Percentiles rank a stretch among this genome's conserved stretches.
These are phyloP conservation scores for Loriculus beryllinus DNA, from an alignment of 2,797 vertebrate genomes.

Conservation along the genomic window DNA sequence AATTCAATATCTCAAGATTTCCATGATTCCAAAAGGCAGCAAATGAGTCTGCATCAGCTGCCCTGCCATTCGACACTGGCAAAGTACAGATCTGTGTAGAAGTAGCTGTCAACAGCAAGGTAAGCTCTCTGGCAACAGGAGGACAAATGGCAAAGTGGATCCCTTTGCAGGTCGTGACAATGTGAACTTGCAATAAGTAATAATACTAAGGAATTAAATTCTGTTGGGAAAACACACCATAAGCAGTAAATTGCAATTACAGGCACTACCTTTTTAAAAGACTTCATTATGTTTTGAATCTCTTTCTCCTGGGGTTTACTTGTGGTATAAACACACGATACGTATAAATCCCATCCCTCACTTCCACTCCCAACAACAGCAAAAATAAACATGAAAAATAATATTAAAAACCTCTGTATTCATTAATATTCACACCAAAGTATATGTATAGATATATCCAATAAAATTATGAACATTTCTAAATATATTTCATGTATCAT, in stretches of 20 bases:
- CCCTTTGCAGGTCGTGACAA: background rate
- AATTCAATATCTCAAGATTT: background rate
- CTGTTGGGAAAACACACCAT: background rate
- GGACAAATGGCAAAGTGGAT: background rate
- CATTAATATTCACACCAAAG: constrained; percentile 79
- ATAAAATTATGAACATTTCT: constrained; percentile 82
- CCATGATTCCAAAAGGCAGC: background rate
- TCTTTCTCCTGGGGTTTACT: background rate
- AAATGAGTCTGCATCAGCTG: background rate
- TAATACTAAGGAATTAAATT: background rate
- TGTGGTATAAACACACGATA: background rate
- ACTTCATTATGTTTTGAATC: background rate
- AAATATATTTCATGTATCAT: constrained; percentile 81
- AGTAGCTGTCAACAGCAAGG: background rate
- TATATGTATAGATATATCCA: constrained; percentile 68
- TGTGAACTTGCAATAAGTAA: background rate
- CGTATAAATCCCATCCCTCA: background rate
- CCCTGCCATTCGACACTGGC: background rate
- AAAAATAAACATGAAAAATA: constrained; percentile 69
- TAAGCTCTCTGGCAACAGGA: background rate
- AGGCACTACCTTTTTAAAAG: background rate
- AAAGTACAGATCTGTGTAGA: background rate
- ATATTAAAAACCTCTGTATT: constrained; percentile 81
- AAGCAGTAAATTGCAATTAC: background rate
- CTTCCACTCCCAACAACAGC: constrained; percentile 37